A percentile compares a stretch with the other conserved stretches of the same genome.
Evolutionary conservation across 2,888 invertebrate genomes (phyloP).

Genomic region (Cephalotes varians): DNA sequence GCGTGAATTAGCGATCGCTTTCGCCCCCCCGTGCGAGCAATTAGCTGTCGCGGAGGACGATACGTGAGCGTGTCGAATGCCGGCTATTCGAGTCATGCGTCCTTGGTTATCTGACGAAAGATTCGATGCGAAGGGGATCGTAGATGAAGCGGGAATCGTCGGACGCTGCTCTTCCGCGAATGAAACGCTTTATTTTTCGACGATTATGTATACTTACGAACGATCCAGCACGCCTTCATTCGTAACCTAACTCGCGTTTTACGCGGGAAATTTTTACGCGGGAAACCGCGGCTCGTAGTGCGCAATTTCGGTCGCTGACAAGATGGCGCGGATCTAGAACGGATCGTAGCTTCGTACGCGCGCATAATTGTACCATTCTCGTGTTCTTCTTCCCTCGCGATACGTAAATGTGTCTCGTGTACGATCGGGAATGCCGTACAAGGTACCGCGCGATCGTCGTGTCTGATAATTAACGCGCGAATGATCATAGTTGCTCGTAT

Average conservation of each 20-base stretch:
- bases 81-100: no score
- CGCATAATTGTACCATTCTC: background rate
- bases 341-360: background rate
- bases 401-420: background rate
- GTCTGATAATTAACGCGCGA: background rate
- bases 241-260: background rate
- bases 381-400: background rate
- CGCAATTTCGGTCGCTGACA: background rate
- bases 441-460: background rate
- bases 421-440: background rate
- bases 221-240: background rate
- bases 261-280: background rate
- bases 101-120: background rate
- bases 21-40: no score
- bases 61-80: background rate
- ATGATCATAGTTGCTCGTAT: background rate
- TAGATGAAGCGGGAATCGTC: background rate
- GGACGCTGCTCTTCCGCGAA: background rate
- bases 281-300: background rate
- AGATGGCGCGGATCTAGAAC: background rate
- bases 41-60: no score
- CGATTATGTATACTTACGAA: background rate
- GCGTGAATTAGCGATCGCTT: no score
- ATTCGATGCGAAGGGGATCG: background rate
- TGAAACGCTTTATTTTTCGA: background rate